Conservation (phyloP, 2,888 invertebrate genomes). For the Nemotelus nigrinus region DNA sequence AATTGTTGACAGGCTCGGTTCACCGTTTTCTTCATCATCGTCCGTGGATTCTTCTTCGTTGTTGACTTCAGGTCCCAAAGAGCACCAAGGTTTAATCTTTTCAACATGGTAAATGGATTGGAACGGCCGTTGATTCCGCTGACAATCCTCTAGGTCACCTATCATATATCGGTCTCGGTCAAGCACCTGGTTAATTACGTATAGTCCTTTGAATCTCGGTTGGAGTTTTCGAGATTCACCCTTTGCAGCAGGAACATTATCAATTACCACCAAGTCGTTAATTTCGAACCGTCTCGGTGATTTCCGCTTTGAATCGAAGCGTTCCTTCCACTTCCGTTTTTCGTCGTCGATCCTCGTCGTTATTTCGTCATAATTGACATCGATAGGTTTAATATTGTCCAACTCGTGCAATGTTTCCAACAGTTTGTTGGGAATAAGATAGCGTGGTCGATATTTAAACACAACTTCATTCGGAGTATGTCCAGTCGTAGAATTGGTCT, state of each 20-base stretch:
- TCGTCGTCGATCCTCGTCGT: background rate
- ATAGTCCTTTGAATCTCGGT: too few species aligned
- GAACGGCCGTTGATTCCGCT: background rate
- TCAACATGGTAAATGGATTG: background rate
- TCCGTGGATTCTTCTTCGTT: background rate
- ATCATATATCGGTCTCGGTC: background rate
- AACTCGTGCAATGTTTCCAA: background rate
- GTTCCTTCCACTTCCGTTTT: background rate
- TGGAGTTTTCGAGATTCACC: background rate
- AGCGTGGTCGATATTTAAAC: background rate
- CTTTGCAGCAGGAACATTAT: background rate
- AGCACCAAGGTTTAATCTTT: conserved; percentile 1
- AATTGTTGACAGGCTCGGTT: background rate
- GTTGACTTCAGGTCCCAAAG: background rate
- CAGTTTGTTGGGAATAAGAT: background rate
- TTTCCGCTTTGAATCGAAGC: background rate
- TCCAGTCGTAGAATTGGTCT: background rate
- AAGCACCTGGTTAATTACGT: background rate
- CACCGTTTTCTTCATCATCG: background rate
- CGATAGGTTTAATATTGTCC: background rate
- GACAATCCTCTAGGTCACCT: background rate
- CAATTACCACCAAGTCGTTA: background rate
- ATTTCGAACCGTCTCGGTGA: background rate
- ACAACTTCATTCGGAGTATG: background rate
- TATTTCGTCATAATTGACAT: background rate